phyloP scores from a whole-genome alignment of 2,797 vertebrate genomes.

The Anguilla obscura region DNA sequence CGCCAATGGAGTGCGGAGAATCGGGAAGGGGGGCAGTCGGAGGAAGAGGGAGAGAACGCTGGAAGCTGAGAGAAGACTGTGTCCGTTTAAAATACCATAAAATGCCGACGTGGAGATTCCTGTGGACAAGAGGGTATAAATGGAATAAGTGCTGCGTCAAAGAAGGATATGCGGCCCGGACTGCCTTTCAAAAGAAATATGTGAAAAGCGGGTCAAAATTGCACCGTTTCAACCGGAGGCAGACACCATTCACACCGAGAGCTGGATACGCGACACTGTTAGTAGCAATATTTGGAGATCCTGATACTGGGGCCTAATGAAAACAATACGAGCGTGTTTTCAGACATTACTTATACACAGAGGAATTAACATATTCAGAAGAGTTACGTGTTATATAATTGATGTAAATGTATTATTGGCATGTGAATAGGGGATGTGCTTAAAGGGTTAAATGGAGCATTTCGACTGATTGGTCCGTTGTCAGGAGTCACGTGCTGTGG shows the following conservation, averaged over 20 bases:
- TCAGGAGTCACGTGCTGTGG: slow-evolving; percentile 68
- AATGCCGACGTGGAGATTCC: slow-evolving; percentile 55
- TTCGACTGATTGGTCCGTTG: slow-evolving; percentile 67
- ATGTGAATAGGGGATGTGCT: slow-evolving; percentile 56
- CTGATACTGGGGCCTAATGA: slow-evolving; percentile 44
- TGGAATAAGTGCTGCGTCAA: slow-evolving; percentile 37
- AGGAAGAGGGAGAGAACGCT: slow-evolving; percentile 54
- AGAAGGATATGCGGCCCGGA: slow-evolving; percentile 46
- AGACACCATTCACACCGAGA: slow-evolving; percentile 59
- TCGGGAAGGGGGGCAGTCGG: slow-evolving; percentile 48
- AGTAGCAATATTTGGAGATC: slow-evolving; percentile 44
- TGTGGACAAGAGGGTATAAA: slow-evolving; percentile 31
- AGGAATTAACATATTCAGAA: slow-evolving; percentile 33
- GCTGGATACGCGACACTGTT: slow-evolving; percentile 44
- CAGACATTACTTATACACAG: slow-evolving; percentile 23
- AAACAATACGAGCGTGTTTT: slow-evolving; percentile 35
- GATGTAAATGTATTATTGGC: slow-evolving; percentile 54
- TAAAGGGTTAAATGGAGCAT: slow-evolving; percentile 56
- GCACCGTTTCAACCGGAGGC: slow-evolving; percentile 52
- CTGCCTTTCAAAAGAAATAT: slow-evolving; percentile 44
- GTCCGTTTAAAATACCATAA: slow-evolving; percentile 50
- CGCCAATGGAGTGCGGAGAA: slow-evolving; percentile 54
- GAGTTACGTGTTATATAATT: slow-evolving; percentile 40
- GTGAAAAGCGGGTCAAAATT: slow-evolving; percentile 55
- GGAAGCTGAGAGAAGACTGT: slow-evolving; percentile 58